Percentiles rank a stretch among this genome's conserved stretches.
Conservation (phyloP, 1,140 invertebrate species). For the Sinella curviseta region DNA sequence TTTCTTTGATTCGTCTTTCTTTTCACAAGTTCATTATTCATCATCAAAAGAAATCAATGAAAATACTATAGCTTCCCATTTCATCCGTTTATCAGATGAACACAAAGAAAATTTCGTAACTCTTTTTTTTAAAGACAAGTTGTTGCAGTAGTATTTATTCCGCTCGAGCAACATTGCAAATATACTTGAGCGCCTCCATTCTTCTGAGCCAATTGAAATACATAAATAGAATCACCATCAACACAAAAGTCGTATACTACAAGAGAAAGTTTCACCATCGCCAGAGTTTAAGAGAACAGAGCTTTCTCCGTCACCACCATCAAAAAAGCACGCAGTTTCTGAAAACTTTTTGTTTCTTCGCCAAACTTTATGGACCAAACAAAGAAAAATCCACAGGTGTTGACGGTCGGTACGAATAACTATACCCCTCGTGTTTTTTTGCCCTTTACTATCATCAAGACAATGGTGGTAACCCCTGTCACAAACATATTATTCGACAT, state of each 20-base stretch:
- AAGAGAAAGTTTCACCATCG: too few species aligned
- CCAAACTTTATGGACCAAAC: not conserved
- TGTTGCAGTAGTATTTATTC: too few species aligned
- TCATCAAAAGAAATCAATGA: not conserved
- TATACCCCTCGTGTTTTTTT: too few species aligned
- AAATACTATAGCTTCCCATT: not conserved
- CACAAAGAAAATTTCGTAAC: not conserved
- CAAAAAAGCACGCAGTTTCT: not conserved
- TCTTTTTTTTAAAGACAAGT: not conserved
- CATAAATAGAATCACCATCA: too few species aligned
- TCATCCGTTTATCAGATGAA: not conserved
- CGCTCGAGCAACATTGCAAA: too few species aligned
- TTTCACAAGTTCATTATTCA: not conserved
- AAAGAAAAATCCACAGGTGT: not conserved
- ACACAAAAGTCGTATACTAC: too few species aligned
- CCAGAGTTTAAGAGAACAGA: too few species aligned
- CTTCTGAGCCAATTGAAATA: too few species aligned
- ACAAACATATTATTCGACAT: too few species aligned
- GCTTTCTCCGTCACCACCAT: not conserved
- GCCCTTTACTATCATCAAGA: too few species aligned
- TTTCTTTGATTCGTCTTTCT: not conserved
- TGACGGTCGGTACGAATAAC: not conserved
- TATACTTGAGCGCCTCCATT: too few species aligned
- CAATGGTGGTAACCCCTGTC: too few species aligned
- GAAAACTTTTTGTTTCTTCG: not conserved